Base-by-base conservation (phyloP, 2,113 vertebrate genomes). In the Pelodiscus sinensis region DNA sequence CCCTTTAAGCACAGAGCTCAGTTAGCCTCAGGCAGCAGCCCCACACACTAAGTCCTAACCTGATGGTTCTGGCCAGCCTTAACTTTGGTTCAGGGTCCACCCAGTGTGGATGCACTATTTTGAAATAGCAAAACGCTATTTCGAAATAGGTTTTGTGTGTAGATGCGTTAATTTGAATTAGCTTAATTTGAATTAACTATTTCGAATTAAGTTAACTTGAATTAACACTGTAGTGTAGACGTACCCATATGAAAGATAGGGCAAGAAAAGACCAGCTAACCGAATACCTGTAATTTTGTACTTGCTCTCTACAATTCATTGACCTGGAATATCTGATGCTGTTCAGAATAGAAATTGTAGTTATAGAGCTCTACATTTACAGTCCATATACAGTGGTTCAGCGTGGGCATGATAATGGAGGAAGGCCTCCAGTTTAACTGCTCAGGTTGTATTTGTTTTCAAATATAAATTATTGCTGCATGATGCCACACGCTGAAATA, bases 401-500 rank as follows among this genome's bases (percentile, higher is more conserved):
- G 25, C n/a, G 22, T 27, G 44, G 81, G 5, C 6, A 2, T 1
- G 54, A 3, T 24, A 2, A 10, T 0, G 0, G 44, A 11, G 27
- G 60, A 79, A 44, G 50, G 58, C 31, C 15, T 44, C 50, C 10
- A 5, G 15, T 73, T 81, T 82, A 79, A 52, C 6, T 73, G 18
- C 9, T 1, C 25, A 31, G 50, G 18, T 8, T 18, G 21, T 84
- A 81, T 62, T 25, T 38, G 24, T 71, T 93, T 68, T n/a, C 29
- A 1, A 44, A 0, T 5, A 21, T 31, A n/a, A 81, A 62, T 4
- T 55, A 25, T n/a, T 31, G 16, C 2, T 35, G 86, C 80, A 50
- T 29, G 13, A 73, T 1, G 22, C 38, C 19, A 8, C 15, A 55
- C n/a, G n/a, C n/a, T n/a, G n/a, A n/a, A n/a, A n/a, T n/a, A n/a